Evolutionary conservation across 2,888 invertebrate species (phyloP).

Genomic region (Iphiclides podalirius): DNA sequence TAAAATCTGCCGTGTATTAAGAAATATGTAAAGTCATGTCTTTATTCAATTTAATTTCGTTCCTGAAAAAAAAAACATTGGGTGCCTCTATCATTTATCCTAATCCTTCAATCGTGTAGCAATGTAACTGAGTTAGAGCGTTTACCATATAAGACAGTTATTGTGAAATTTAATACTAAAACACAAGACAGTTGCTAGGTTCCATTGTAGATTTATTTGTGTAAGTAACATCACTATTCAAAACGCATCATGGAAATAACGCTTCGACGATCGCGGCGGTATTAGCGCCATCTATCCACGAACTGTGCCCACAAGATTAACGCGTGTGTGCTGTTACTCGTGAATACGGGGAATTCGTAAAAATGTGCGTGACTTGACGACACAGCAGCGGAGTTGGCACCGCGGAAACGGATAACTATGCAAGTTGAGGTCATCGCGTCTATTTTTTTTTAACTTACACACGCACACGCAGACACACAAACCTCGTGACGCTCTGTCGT

Average conservation of each 20-base stretch:
- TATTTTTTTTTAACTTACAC: slow-evolving; percentile 37
- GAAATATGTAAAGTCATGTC: too few relatives aligned
- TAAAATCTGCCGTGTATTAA: too few relatives aligned
- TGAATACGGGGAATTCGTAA: slow-evolving; percentile 30
- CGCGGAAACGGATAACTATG: slow-evolving; percentile 61
- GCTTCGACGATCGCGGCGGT: slow-evolving; percentile 25
- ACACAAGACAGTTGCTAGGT: too few relatives aligned
- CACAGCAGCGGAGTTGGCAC: slow-evolving; percentile 38
- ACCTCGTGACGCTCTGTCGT: slow-evolving; percentile 25
- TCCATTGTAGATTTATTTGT: neutral
- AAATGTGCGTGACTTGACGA: slow-evolving; percentile 54
- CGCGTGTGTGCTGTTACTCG: slow-evolving; percentile 28
- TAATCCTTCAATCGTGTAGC: too few relatives aligned
- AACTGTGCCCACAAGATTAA: slow-evolving; percentile 22
- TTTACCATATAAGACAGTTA: too few relatives aligned
- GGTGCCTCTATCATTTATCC: too few relatives aligned
- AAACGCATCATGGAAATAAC: slow-evolving; percentile 38
- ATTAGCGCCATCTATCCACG: slow-evolving; percentile 39
- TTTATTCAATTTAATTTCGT: too few relatives aligned
- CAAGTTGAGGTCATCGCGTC: slow-evolving; percentile 59
- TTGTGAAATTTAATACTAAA: too few relatives aligned
- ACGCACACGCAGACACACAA: slow-evolving; percentile 28
- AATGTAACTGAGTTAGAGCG: too few relatives aligned
- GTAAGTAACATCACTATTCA: slow-evolving; percentile 11
- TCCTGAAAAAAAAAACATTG: too few relatives aligned